phyloP scores from a whole-genome alignment of 2,888 invertebrate species.

The Seira ritae region DNA sequence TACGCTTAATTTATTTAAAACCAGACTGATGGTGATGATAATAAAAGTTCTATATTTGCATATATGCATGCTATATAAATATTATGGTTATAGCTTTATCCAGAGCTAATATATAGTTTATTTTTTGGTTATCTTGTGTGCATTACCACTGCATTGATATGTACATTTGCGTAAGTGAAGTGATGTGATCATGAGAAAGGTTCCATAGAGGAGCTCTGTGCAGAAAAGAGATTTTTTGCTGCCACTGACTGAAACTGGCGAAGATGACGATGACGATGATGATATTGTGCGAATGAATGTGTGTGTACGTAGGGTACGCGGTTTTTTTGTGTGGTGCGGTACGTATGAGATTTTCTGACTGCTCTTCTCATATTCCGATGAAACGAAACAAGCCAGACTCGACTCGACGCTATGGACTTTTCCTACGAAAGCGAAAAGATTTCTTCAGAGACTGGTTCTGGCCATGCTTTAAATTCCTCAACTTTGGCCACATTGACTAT shows the following conservation, averaged over 20 bases:
- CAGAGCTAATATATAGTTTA: background rate
- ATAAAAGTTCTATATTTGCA: constrained; percentile 1
- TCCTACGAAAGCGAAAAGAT: no score
- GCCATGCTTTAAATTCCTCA: no score
- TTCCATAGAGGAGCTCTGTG: background rate
- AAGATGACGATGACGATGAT: background rate
- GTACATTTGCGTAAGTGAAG: constrained; percentile 13
- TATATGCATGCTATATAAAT: background rate
- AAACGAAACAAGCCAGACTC: background rate
- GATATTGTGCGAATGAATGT: constrained; percentile 1
- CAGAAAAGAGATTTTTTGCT: background rate
- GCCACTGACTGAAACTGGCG: background rate
- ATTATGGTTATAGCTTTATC: constrained; percentile 5
- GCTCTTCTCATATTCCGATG: background rate
- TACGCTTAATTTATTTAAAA: background rate
- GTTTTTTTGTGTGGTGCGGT: background rate
- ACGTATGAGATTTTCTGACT: background rate
- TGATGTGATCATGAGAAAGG: background rate
- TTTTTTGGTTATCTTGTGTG: background rate
- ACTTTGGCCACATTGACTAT: constrained; percentile 49
- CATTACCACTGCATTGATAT: constrained; percentile 27
- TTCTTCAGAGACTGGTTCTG: no score
- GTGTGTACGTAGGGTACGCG: constrained; percentile 7
- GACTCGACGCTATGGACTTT: background rate
- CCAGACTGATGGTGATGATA: background rate